phyloP scores from a whole-genome alignment of 2,888 invertebrate genomes.

The Melanostoma scalare region DNA sequence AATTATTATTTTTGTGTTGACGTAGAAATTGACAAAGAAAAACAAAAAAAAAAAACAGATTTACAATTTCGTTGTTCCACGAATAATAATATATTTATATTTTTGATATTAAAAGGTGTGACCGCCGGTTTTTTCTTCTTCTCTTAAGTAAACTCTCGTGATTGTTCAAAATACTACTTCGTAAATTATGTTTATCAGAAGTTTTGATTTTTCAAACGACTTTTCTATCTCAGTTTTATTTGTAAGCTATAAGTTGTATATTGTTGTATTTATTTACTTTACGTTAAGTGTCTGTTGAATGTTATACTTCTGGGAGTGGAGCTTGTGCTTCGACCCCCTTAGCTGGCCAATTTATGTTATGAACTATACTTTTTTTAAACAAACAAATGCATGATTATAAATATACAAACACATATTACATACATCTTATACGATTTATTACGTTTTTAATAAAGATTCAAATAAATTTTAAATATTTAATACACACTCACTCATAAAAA shows the following conservation, averaged over 20 bases:
- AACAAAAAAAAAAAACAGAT: conserved; percentile 29
- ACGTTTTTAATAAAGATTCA: conserved; percentile 3
- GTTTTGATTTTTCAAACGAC: conserved; percentile 18
- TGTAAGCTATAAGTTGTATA: conserved; percentile 67
- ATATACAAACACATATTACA: conserved; percentile 21
- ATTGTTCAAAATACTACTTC: conserved; percentile 56
- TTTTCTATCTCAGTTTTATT: conserved; percentile 65
- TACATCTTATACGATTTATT: conserved; percentile 37
- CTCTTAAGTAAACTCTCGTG: conserved; percentile 55
- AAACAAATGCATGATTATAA: conserved; percentile 39
- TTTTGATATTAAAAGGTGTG: conserved; percentile 69
- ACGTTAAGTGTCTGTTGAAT: conserved; percentile 68
- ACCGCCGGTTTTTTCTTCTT: conserved; percentile 11
- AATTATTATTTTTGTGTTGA: conserved; percentile 39
- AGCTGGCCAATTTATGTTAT: conserved; percentile 60
- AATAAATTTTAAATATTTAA: conserved; percentile 3
- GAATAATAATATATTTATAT: conserved; percentile 50
- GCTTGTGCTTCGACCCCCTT: conserved; percentile 31
- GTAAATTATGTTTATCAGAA: not conserved
- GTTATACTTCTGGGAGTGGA: conserved; percentile 26
- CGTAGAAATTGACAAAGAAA: conserved; percentile 12
- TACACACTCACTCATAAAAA: conserved; percentile 1
- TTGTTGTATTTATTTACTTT: conserved; percentile 70
- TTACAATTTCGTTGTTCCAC: conserved; percentile 42
- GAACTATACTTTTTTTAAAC: conserved; percentile 21